phyloP scores from a whole-genome alignment of 53 echinoderm and acorn worm genomes.

The Holothuria leucospilota region DNA sequence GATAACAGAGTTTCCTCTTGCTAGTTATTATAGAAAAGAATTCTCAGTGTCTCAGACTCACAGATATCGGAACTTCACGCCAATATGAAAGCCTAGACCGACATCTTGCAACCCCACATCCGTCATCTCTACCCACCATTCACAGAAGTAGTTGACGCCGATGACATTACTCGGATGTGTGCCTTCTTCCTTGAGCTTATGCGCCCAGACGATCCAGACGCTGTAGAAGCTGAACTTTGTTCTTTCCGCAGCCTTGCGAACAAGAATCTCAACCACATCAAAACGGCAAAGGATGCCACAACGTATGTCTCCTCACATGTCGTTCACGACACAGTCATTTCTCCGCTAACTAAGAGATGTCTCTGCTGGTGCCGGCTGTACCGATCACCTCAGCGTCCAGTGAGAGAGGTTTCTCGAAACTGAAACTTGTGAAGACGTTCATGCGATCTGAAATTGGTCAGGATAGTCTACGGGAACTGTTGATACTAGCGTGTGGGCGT shows the following conservation, averaged over 20 bases:
- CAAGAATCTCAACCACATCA: background rate
- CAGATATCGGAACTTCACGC: background rate
- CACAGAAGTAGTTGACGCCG: background rate
- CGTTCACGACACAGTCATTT: background rate
- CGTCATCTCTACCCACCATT: background rate
- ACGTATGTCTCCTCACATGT: background rate
- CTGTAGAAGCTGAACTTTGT: background rate
- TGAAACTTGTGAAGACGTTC: slow-evolving; percentile 4
- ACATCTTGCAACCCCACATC: background rate
- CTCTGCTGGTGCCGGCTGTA: background rate
- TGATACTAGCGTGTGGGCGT: background rate
- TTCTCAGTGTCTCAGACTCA: background rate
- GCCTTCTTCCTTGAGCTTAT: background rate
- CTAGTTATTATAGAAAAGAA: background rate
- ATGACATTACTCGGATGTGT: background rate
- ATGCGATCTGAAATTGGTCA: background rate
- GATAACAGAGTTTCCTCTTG: slow-evolving; percentile 1
- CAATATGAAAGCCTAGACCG: background rate
- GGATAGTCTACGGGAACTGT: background rate
- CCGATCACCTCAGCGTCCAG: slow-evolving; percentile 1
- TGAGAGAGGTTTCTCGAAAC: background rate
- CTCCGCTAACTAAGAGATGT: background rate
- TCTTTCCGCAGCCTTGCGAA: background rate
- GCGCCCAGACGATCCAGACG: slow-evolving; percentile 1
- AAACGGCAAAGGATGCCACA: background rate